Conservation (phyloP, 2,113 vertebrate species). For the Chauna torquata region DNA sequence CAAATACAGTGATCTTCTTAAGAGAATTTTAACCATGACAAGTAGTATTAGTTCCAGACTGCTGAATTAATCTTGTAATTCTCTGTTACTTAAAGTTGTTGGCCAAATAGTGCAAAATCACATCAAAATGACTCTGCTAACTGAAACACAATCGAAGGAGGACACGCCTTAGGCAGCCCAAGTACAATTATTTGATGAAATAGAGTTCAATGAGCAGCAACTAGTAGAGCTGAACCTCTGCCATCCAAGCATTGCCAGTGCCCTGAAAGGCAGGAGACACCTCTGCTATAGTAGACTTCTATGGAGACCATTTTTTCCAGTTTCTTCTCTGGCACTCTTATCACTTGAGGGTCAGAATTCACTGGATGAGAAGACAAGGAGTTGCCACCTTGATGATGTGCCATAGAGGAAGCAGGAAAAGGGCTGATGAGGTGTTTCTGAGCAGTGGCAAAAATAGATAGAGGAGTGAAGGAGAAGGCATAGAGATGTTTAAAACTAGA, state of each 20-base stretch:
- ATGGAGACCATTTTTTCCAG: neutral
- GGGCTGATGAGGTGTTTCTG: neutral
- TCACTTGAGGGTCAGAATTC: neutral
- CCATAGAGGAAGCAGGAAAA: neutral
- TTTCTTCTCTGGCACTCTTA: neutral
- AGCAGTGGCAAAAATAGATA: neutral
- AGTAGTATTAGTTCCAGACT: neutral
- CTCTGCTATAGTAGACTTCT: neutral
- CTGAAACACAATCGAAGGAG: neutral
- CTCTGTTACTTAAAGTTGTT: neutral
- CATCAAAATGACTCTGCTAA: neutral
- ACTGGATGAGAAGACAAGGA: neutral
- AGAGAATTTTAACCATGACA: neutral
- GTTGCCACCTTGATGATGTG: neutral
- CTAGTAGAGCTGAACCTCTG: neutral
- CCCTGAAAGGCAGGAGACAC: neutral
- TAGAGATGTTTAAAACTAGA: neutral
- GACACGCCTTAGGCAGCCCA: fast-evolving
- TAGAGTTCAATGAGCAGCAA: neutral
- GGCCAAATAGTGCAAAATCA: neutral
- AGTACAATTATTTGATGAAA: neutral
- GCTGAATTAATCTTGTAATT: neutral
- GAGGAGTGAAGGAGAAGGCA: neutral
- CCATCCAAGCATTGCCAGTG: neutral
- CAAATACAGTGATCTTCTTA: neutral